These are phyloP conservation scores for Choloepus didactylus DNA, from an alignment of 2,797 vertebrate species.

Conservation along the genomic window DNA sequence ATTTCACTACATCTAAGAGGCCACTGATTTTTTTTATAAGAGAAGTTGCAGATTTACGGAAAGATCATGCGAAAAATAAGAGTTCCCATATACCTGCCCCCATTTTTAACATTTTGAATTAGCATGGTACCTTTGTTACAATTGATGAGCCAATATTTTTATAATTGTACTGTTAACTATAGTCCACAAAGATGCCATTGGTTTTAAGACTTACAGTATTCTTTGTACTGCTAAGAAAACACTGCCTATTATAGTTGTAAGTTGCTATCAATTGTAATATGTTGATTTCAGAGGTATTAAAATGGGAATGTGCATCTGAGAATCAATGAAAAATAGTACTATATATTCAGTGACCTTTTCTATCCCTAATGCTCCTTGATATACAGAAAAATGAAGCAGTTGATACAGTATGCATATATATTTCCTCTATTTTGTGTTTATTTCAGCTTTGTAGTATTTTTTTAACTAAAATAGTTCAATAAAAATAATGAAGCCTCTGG, in stretches of 20 bases:
- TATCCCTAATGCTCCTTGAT: neutral
- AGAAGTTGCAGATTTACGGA: too few species aligned
- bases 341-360: conserved; percentile 52
- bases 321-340: conserved; percentile 33
- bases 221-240: conserved; percentile 52
- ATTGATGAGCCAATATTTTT: too few species aligned
- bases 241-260: neutral
- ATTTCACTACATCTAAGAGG: conserved; percentile 55
- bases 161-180: too few species aligned
- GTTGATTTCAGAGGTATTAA: conserved; percentile 34
- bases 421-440: conserved; percentile 41
- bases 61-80: too few species aligned
- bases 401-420: neutral
- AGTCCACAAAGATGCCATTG: neutral
- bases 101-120: too few species aligned
- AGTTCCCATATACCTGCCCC: too few species aligned
- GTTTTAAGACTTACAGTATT: conserved; percentile 20
- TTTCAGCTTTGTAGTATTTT: conserved; percentile 26
- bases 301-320: conserved; percentile 26
- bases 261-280: neutral
- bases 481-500: neutral
- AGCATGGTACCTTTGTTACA: too few species aligned
- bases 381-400: conserved; percentile 37
- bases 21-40: neutral
- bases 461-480: conserved; percentile 33